Conservation (phyloP, 2,797 vertebrate genomes). For the Brotula barbata region DNA sequence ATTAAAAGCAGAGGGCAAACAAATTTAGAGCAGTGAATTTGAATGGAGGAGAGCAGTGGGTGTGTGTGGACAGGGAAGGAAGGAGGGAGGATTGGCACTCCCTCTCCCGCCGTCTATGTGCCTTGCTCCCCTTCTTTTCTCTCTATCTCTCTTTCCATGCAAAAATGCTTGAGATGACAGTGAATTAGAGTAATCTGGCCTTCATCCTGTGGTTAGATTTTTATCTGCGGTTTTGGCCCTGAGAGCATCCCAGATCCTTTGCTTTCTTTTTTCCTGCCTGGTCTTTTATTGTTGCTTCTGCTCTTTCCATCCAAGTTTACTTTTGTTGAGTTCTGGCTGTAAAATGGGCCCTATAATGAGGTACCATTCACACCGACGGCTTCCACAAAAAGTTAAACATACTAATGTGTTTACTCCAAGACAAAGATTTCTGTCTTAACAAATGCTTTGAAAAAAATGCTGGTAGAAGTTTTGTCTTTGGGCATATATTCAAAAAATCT, state of each 20-base stretch:
- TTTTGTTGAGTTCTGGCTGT: slow-evolving; percentile 55
- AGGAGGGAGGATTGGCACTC: slow-evolving; percentile 18
- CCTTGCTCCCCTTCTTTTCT: slow-evolving; percentile 28
- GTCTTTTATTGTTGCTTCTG: slow-evolving; percentile 62
- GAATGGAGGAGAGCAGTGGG: slow-evolving; percentile 47
- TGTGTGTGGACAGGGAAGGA: slow-evolving; percentile 24
- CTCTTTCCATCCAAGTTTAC: slow-evolving; percentile 65
- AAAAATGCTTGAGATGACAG: slow-evolving; percentile 57
- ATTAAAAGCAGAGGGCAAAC: slow-evolving; percentile 73
- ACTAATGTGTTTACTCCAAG: slow-evolving; percentile 31
- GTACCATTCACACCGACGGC: slow-evolving; percentile 45
- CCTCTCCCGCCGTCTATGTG: slow-evolving; percentile 25
- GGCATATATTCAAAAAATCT: slow-evolving; percentile 38
- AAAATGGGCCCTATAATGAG: slow-evolving; percentile 52
- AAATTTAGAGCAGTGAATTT: slow-evolving; percentile 70
- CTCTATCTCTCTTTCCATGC: slow-evolving; percentile 17
- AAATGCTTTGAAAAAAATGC: slow-evolving; percentile 3
- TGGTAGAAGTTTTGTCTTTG: slow-evolving; percentile 37
- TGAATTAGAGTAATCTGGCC: slow-evolving; percentile 73
- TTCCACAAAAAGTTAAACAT: too few relatives aligned
- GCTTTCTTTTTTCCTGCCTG: slow-evolving; percentile 39
- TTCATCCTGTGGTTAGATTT: slow-evolving; percentile 76
- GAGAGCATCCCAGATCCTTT: slow-evolving; percentile 49
- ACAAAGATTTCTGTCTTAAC: slow-evolving; percentile 36
- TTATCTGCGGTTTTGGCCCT: slow-evolving; percentile 78